Evolutionary conservation across 37 sponge, comb jelly and placozoan genomes (phyloP).

Genomic region (Crambe crambe): DNA sequence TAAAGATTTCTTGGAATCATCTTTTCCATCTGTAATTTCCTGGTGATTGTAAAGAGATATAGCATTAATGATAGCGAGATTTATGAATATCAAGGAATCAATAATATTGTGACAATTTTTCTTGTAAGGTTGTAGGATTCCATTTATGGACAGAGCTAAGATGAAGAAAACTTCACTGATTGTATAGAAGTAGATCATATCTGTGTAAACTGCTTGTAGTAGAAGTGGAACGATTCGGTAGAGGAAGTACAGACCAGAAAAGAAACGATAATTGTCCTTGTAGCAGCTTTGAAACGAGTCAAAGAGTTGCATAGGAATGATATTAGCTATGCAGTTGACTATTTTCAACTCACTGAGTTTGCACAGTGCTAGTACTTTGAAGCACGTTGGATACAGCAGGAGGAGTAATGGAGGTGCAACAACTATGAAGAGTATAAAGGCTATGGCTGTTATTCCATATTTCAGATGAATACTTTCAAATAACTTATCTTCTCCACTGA

Average conservation of each 20-base stretch:
- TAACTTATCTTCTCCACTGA: slow-evolving; percentile 17
- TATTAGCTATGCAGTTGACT: neutral
- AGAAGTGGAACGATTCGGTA: neutral
- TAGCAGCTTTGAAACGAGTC: slow-evolving; percentile 46
- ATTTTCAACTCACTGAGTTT: slow-evolving; percentile 23
- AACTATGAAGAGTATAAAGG: slow-evolving; percentile 2
- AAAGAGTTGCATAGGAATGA: slow-evolving; percentile 23
- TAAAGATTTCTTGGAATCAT: neutral
- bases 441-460: slow-evolving; percentile 45
- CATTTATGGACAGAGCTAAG: slow-evolving; percentile 2
- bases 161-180: slow-evolving; percentile 2
- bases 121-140: slow-evolving; percentile 39
- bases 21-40: neutral
- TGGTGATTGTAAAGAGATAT: slow-evolving; percentile 28
- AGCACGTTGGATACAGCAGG: slow-evolving; percentile 22
- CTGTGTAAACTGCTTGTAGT: neutral
- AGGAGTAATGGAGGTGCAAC: slow-evolving; percentile 35
- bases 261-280: slow-evolving; percentile 32
- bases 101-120: slow-evolving; percentile 23
- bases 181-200: neutral
- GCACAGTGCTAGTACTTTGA: slow-evolving; percentile 13
- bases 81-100: slow-evolving; percentile 29
- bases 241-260: slow-evolving; percentile 52
- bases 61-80: slow-evolving; percentile 18
- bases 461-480: slow-evolving; percentile 25